These are phyloP conservation scores for Pharmacophagus antenor DNA, from an alignment of 2,888 invertebrate species.

Conservation along the genomic window DNA sequence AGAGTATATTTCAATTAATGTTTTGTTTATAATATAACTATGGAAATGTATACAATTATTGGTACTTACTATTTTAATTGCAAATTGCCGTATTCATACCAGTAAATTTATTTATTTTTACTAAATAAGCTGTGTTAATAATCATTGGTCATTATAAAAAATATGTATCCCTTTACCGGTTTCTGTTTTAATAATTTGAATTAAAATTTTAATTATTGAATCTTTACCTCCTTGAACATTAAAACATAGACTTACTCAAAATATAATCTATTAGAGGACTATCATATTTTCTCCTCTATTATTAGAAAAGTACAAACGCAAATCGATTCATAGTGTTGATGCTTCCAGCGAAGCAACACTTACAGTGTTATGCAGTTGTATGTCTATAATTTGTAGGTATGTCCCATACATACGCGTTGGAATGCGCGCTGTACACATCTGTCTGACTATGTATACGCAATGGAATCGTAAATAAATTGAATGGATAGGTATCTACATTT, in stretches of 20 bases:
- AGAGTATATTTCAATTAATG: too few species aligned
- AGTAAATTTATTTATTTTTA: too few species aligned
- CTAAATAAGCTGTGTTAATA: too few species aligned
- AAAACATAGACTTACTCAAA: neutral
- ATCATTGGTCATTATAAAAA: too few species aligned
- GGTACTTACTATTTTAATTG: too few species aligned
- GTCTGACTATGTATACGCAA: constrained; percentile 65
- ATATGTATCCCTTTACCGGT: too few species aligned
- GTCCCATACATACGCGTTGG: constrained; percentile 63
- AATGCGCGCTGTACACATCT: constrained; percentile 66
- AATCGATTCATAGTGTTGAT: constrained; percentile 38
- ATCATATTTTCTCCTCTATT: constrained; percentile 16
- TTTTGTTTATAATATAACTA: too few species aligned
- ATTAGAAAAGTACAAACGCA: constrained; percentile 35
- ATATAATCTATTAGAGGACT: constrained; percentile 6
- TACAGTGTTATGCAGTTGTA: constrained; percentile 42
- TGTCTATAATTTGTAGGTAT: constrained; percentile 60
- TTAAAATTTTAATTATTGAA: too few species aligned
- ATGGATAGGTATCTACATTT: constrained; percentile 68
- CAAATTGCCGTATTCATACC: too few species aligned
- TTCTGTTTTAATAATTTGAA: too few species aligned
- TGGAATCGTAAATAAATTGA: constrained; percentile 79
- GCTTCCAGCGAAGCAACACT: constrained; percentile 40
- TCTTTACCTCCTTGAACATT: too few species aligned
- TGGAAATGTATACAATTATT: too few species aligned